These are phyloP conservation scores for Anoplophora glabripennis DNA, from an alignment of 1,140 invertebrate species.

Conservation along the genomic window DNA sequence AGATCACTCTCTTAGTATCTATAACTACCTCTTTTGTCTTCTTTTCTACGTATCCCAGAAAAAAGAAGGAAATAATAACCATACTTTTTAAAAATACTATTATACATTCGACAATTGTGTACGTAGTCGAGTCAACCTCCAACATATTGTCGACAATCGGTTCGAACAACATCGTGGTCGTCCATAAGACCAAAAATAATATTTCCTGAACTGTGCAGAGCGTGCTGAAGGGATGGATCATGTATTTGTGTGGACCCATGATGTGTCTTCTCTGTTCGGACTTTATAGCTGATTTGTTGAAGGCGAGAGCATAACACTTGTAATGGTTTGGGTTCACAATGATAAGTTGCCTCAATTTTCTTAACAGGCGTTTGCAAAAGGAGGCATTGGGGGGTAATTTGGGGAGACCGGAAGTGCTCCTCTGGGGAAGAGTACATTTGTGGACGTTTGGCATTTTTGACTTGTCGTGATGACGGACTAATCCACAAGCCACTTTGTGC, in stretches of 20 bases:
- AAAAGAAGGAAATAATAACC: constrained; percentile 12
- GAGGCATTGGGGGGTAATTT: constrained; percentile 21
- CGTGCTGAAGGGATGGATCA: constrained; percentile 26
- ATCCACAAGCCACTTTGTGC: too few relatives aligned
- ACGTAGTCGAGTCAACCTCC: background rate
- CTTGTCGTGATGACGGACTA: too few relatives aligned
- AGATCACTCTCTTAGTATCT: constrained; percentile 14
- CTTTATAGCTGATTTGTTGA: constrained; percentile 20
- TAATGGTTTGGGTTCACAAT: constrained; percentile 18
- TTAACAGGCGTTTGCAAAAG: constrained; percentile 8
- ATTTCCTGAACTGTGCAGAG: constrained; percentile 13
- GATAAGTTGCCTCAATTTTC: constrained; percentile 11
- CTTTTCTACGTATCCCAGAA: constrained; percentile 15
- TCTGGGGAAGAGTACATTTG: background rate
- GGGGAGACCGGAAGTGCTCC: constrained; percentile 10
- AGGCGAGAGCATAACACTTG: constrained; percentile 11
- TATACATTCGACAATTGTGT: too few relatives aligned
- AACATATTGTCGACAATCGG: background rate
- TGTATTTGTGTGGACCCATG: constrained; percentile 2
- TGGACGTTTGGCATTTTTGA: background rate
- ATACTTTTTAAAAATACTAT: background rate
- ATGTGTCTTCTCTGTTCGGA: constrained; percentile 22
- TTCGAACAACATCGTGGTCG: background rate
- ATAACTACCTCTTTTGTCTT: constrained; percentile 23
- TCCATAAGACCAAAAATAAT: constrained; percentile 21